These are phyloP conservation scores for Galemys pyrenaicus DNA, from an alignment of 2,113 vertebrate species.

Conservation along the genomic window DNA sequence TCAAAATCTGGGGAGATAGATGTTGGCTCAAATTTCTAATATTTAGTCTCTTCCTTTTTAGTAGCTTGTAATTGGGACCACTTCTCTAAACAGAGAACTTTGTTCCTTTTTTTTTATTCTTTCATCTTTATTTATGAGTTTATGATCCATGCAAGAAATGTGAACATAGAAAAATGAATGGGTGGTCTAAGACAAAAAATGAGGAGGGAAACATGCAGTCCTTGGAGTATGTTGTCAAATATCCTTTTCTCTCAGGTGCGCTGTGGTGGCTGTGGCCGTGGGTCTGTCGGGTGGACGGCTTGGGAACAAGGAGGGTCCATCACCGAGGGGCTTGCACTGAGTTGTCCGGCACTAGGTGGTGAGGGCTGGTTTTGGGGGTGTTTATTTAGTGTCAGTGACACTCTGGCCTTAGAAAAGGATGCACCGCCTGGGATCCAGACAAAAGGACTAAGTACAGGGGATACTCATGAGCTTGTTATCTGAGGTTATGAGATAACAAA, in stretches of 20 bases:
- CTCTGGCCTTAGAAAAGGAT: background rate
- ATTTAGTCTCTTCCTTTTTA: background rate
- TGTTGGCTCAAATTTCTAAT: background rate
- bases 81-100: constrained; percentile 19
- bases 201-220: background rate
- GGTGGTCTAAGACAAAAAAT: background rate
- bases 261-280: background rate
- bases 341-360: background rate
- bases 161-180: background rate
- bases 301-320: background rate
- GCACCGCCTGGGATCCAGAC: background rate
- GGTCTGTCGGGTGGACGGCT: background rate
- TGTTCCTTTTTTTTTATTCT: background rate
- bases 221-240: background rate
- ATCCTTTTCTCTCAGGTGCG: background rate
- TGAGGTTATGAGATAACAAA: background rate
- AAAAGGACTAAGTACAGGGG: background rate
- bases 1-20: background rate
- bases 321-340: background rate
- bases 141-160: background rate
- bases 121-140: constrained; percentile 20
- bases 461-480: background rate
- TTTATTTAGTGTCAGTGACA: background rate
- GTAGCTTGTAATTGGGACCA: constrained; percentile 1
- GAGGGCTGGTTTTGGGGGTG: background rate